Evolutionary conservation across 2,797 vertebrate species (phyloP).

Genomic region (Bothrops alternatus): DNA sequence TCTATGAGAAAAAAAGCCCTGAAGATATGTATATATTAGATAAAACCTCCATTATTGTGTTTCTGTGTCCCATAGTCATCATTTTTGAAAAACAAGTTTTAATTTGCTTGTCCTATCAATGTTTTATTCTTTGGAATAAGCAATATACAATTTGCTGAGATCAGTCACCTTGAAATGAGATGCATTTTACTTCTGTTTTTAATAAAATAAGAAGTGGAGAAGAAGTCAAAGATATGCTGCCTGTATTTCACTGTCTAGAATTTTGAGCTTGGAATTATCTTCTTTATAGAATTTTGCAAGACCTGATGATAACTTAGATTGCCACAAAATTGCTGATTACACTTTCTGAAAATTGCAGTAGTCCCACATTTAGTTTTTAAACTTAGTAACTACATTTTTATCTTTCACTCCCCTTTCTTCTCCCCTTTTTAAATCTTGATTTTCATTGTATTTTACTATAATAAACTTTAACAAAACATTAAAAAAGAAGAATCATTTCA

Average conservation of each 20-base stretch:
- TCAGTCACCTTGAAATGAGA: slow-evolving; percentile 2
- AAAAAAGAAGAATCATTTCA: not conserved
- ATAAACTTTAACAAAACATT: not conserved
- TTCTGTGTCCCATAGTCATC: not conserved
- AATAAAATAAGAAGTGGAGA: not conserved
- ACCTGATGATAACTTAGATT: not conserved
- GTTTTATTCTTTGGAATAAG: not conserved
- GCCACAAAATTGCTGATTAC: not conserved
- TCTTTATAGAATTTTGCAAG: not conserved
- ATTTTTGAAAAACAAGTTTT: not conserved
- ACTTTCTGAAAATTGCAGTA: not conserved
- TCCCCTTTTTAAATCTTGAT: not conserved
- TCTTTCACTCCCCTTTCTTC: not conserved
- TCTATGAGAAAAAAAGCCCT: no score
- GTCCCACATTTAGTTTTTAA: not conserved
- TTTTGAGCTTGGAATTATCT: not conserved
- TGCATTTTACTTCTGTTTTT: not conserved
- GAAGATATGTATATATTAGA: not conserved
- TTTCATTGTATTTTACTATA: not conserved
- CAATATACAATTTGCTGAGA: not conserved
- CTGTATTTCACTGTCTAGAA: not conserved
- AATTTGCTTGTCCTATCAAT: not conserved
- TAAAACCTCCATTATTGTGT: not conserved
- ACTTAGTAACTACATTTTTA: not conserved
- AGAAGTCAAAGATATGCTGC: not conserved